A percentile compares a stretch with the other conserved stretches of the same genome.
These are phyloP conservation scores for Unio delphinus DNA, from an alignment of 2,888 invertebrate genomes.

Conservation along the genomic window DNA sequence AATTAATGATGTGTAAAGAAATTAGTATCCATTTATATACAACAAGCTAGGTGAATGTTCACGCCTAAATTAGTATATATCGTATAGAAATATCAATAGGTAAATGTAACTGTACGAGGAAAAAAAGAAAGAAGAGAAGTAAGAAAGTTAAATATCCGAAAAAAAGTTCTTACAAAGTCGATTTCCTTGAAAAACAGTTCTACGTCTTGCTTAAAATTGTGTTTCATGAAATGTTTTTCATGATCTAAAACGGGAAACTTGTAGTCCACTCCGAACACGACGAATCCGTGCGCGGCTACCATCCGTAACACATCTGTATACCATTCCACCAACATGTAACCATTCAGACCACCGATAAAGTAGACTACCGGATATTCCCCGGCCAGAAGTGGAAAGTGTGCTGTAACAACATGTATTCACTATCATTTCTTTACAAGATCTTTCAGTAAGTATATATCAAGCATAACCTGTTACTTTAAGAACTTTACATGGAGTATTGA, in stretches of 20 bases:
- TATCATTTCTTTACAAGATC: too few species aligned
- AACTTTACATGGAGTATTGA: too few species aligned
- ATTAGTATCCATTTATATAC: too few species aligned
- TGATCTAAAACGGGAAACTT: constrained; percentile 13
- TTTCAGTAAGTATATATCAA: too few species aligned
- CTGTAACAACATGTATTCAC: too few species aligned
- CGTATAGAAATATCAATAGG: too few species aligned
- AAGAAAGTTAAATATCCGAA: neutral
- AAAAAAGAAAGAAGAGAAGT: too few species aligned
- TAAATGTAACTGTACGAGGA: too few species aligned
- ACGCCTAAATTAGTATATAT: too few species aligned
- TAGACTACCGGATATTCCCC: constrained; percentile 26
- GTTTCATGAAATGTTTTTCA: neutral
- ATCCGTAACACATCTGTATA: constrained; percentile 18
- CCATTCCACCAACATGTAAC: constrained; percentile 20
- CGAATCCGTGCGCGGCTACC: constrained; percentile 36
- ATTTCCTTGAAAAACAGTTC: constrained; percentile 14
- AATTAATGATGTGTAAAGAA: too few species aligned
- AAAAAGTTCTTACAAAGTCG: constrained; percentile 4
- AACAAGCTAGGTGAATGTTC: too few species aligned
- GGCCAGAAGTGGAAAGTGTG: neutral
- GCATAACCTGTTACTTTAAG: too few species aligned
- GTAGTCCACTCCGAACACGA: constrained; percentile 34
- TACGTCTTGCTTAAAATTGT: constrained; percentile 7
- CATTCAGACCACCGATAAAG: constrained; percentile 30